A percentile compares a stretch with the other conserved stretches of the same genome.
These are phyloP conservation scores for Stenchaetothrips biformis DNA, from an alignment of 2,888 invertebrate genomes.

Conservation along the genomic window DNA sequence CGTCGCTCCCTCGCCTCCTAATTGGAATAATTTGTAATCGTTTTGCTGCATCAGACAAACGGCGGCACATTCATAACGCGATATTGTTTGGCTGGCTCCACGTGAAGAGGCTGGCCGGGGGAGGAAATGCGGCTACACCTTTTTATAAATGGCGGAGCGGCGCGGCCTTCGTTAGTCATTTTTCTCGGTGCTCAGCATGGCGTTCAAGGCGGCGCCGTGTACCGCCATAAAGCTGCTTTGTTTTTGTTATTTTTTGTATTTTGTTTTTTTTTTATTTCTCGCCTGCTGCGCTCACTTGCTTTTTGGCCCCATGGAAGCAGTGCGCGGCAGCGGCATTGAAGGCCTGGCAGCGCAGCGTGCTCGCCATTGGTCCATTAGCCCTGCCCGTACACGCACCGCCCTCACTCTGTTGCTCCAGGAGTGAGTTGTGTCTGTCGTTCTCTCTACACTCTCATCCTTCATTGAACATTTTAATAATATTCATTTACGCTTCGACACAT, in stretches of 20 bases:
- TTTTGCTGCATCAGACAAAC: conserved; percentile 10
- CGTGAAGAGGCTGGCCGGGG: neutral
- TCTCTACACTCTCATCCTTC: too few species aligned
- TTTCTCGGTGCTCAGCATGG: too few species aligned
- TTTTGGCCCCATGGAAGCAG: neutral
- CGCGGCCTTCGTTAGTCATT: too few species aligned
- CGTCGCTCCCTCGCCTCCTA: neutral
- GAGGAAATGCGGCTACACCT: neutral
- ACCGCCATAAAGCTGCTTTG: too few species aligned
- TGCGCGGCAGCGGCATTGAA: neutral
- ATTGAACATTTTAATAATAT: too few species aligned
- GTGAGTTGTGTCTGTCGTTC: too few species aligned
- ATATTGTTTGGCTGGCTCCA: neutral
- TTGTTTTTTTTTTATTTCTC: neutral
- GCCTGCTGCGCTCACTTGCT: neutral
- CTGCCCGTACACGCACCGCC: too few species aligned
- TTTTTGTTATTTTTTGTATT: too few species aligned
- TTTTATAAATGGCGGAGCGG: too few species aligned
- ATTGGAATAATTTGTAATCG: conserved; percentile 10
- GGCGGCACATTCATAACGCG: neutral
- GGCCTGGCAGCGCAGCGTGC: neutral
- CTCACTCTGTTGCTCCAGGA: too few species aligned
- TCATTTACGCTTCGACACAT: too few species aligned
- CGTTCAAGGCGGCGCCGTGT: too few species aligned
- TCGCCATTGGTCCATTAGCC: conserved; percentile 15